Evolutionary conservation across 2,113 vertebrate genomes (phyloP).

Genomic region (Anguilla japonica): DNA sequence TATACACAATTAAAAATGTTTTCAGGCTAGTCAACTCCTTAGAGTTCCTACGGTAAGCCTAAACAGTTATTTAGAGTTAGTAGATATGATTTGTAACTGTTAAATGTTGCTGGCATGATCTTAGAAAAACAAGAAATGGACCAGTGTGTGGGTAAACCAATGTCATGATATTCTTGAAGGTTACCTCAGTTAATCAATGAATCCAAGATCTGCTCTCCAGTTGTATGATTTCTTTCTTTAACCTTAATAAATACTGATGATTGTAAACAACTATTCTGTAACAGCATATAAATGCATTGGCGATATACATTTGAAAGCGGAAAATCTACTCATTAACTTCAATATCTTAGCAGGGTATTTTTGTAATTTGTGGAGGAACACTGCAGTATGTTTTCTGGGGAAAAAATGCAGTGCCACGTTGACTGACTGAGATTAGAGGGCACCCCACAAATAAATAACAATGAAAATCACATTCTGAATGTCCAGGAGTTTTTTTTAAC

Average conservation of each 20-base stretch:
- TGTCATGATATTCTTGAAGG: neutral
- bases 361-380: too few relatives aligned
- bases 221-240: neutral
- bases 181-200: too few relatives aligned
- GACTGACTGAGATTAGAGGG: neutral
- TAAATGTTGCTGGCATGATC: too few relatives aligned
- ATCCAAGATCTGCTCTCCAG: neutral
- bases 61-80: too few relatives aligned
- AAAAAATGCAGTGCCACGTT: neutral
- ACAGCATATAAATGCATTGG: neutral
- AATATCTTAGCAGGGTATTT: too few relatives aligned
- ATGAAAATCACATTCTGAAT: constrained; percentile 16
- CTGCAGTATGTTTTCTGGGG: neutral
- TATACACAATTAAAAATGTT: too few relatives aligned
- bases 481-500: constrained; percentile 5
- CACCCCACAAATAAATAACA: constrained; percentile 25
- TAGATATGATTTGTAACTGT: too few relatives aligned
- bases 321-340: neutral
- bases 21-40: too few relatives aligned
- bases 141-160: neutral
- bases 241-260: neutral
- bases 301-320: neutral
- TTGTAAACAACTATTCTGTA: neutral
- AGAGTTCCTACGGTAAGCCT: too few relatives aligned
- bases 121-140: neutral